Percentiles rank a stretch among this genome's conserved stretches.
Conservation (phyloP, 2,797 vertebrate genomes). For the Chelon labrosus region DNA sequence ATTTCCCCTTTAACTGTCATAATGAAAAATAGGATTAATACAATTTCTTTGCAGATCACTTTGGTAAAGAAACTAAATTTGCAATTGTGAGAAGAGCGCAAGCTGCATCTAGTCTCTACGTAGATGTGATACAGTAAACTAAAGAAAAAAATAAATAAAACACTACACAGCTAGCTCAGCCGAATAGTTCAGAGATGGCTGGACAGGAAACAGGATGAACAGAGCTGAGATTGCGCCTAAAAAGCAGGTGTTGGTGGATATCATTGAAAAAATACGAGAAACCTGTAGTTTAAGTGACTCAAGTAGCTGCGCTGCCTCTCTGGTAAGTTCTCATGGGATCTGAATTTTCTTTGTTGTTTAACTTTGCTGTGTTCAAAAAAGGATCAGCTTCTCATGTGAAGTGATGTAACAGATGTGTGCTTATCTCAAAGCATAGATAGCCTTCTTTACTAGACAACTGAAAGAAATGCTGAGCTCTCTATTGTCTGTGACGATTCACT, state of each 20-base stretch:
- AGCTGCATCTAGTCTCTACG: neutral
- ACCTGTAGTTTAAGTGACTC: neutral
- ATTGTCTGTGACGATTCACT: too few species aligned
- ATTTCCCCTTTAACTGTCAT: neutral
- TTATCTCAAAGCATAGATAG: neutral
- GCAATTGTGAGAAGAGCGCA: too few species aligned
- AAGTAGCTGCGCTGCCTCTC: neutral
- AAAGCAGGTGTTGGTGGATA: neutral
- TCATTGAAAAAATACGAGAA: neutral
- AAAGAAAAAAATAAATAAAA: neutral
- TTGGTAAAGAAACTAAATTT: neutral
- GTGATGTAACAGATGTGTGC: neutral
- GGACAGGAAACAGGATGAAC: neutral
- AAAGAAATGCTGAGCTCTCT: slow-evolving; percentile 3
- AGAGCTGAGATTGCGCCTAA: neutral
- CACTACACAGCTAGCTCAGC: neutral
- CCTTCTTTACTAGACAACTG: neutral
- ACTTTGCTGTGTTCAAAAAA: neutral
- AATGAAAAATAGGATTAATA: neutral
- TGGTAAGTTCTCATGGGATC: neutral
- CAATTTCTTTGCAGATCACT: neutral
- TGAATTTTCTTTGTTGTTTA: neutral
- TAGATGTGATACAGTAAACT: neutral
- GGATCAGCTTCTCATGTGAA: neutral
- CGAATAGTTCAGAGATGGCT: neutral